Conservation (phyloP, 2,797 vertebrate species). For the Mormyrus hasselquistii region DNA sequence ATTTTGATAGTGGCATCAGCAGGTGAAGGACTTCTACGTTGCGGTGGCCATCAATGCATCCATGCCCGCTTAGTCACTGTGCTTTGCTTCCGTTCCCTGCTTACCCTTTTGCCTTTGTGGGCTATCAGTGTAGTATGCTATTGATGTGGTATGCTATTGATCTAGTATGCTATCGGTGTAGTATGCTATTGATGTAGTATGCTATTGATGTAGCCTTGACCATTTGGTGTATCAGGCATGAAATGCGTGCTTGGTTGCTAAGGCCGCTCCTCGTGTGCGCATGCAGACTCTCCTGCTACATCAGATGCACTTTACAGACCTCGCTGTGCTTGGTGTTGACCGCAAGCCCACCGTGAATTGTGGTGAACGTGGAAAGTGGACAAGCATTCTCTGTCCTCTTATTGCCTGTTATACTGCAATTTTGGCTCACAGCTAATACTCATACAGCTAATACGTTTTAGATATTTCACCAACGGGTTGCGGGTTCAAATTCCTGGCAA, state of each 20-base stretch:
- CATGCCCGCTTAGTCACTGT: background rate
- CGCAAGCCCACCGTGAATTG: background rate
- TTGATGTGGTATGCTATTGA: too few relatives aligned
- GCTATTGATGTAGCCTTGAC: background rate
- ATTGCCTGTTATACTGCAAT: background rate
- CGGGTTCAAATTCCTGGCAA: background rate
- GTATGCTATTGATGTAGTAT: background rate
- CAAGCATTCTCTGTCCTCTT: background rate
- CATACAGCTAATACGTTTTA: too few relatives aligned
- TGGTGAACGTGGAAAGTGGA: background rate
- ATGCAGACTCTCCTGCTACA: background rate
- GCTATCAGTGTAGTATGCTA: background rate
- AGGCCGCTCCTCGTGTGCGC: background rate
- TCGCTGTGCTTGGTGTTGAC: background rate
- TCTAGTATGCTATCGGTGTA: too few relatives aligned
- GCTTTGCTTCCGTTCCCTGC: background rate
- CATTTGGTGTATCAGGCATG: background rate
- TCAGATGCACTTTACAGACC: background rate
- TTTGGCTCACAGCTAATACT: background rate
- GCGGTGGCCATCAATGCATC: background rate
- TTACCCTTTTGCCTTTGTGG: background rate
- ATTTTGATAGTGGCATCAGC: background rate
- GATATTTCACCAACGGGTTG: background rate
- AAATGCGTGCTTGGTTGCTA: background rate
- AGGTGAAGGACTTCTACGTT: background rate